Conservation (phyloP, 1,140 invertebrate genomes). For the Megathymus violae region DNA sequence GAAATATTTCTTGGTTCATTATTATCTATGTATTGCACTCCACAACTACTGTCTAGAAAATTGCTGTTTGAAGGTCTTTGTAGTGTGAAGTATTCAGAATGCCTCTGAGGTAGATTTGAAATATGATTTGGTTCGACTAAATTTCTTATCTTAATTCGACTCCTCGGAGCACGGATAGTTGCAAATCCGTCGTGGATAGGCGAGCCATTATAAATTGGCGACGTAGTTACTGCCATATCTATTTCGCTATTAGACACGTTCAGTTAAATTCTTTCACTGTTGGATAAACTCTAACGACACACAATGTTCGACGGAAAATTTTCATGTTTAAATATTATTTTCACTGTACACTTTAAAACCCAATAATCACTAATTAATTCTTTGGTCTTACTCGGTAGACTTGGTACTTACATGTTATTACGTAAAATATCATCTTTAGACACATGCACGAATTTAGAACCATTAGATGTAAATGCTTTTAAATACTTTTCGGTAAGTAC, state of each 20-base stretch:
- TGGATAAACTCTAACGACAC: background rate
- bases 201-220: conserved; percentile 81
- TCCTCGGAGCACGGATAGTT: conserved; percentile 88
- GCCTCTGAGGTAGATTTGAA: conserved; percentile 74
- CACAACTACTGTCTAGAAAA: conserved; percentile 76
- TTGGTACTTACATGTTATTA: conserved; percentile 28
- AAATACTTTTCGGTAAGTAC: conserved; percentile 1
- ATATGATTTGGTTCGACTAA: conserved; percentile 76
- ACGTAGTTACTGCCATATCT: conserved; percentile 75
- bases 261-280: conserved; percentile 3
- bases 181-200: conserved; percentile 92
- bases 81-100: conserved; percentile 82
- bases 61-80: conserved; percentile 74
- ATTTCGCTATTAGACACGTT: conserved; percentile 34
- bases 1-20: conserved; percentile 55
- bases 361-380: background rate
- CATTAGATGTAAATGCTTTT: background rate
- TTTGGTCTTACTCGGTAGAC: background rate
- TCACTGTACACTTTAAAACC: background rate
- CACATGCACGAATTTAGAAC: background rate
- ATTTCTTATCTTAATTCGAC: conserved; percentile 80
- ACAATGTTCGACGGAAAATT: background rate
- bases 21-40: conserved; percentile 66
- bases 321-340: conserved; percentile 14
- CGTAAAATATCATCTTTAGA: no score